Evolutionary conservation across 2,113 vertebrate species (phyloP).

Genomic region (Scopus umbretta): DNA sequence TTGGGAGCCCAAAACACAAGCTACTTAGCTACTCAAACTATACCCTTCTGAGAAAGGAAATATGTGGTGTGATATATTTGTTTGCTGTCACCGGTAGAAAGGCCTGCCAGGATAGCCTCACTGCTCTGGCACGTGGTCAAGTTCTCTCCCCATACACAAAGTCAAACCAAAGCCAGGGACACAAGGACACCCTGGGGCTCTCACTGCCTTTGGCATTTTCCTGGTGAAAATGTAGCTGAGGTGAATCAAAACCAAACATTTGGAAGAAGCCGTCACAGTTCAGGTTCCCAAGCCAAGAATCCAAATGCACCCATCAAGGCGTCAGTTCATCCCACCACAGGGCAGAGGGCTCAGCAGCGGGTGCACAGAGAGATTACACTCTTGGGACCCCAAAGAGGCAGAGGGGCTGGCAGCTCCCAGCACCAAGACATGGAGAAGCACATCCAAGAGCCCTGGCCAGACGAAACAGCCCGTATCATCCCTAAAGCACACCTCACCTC

Average conservation of each 20-base stretch:
- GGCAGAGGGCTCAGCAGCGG: fast-evolving
- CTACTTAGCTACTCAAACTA: conserved; percentile 41
- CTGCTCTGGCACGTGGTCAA: conserved; percentile 38
- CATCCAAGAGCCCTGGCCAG: background rate
- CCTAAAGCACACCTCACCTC: background rate
- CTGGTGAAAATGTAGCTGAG: background rate
- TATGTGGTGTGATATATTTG: conserved; percentile 51
- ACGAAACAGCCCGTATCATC: background rate
- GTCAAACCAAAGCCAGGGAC: conserved; percentile 21
- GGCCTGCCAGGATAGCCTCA: conserved; percentile 47
- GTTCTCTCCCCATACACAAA: conserved; percentile 18
- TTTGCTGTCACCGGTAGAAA: conserved; percentile 40
- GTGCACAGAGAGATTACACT: fast-evolving
- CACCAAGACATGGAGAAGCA: fast-evolving
- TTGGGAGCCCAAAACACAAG: conserved; percentile 51
- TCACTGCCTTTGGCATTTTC: background rate
- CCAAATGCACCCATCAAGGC: background rate
- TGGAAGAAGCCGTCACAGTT: background rate
- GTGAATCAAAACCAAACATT: background rate
- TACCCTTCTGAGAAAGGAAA: conserved; percentile 53
- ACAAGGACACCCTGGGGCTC: background rate
- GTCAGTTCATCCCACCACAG: fast-evolving
- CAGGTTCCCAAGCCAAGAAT: background rate
- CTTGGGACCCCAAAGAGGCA: background rate
- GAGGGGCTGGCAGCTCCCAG: background rate